Conservation (phyloP, 2,888 invertebrate species). For the Tachina fera region DNA sequence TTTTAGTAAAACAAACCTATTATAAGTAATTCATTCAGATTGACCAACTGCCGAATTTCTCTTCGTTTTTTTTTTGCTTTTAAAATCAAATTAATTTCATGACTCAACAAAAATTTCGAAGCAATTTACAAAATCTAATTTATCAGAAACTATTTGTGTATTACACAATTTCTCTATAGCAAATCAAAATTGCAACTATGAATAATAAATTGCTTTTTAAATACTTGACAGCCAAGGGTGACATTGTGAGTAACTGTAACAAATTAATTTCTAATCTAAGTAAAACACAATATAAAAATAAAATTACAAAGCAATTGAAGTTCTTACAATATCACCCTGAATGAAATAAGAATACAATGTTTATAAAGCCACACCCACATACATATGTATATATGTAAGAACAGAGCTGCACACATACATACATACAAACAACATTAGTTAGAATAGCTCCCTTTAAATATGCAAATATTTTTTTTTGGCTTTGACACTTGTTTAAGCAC, state of each 20-base stretch:
- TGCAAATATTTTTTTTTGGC: slow-evolving; percentile 39
- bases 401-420: not conserved
- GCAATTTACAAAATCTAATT: slow-evolving; percentile 8
- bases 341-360: not conserved
- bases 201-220: slow-evolving; percentile 69
- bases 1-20: too few relatives aligned
- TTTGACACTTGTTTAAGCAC: slow-evolving; percentile 20
- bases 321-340: slow-evolving; percentile 31
- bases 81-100: not conserved
- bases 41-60: too few relatives aligned
- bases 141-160: slow-evolving; percentile 20
- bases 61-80: too few relatives aligned
- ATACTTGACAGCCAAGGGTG: slow-evolving; percentile 61
- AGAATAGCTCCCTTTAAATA: not conserved
- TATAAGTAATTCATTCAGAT: too few relatives aligned
- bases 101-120: slow-evolving; percentile 24
- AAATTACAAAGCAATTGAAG: slow-evolving; percentile 44
- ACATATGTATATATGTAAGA: not conserved
- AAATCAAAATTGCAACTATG: slow-evolving; percentile 50
- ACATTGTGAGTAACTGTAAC: slow-evolving; percentile 60
- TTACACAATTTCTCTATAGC: slow-evolving; percentile 1
- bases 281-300: slow-evolving; percentile 17
- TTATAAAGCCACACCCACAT: not conserved
- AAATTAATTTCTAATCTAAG: slow-evolving; percentile 60
- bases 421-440: not conserved